Evolutionary conservation across 2,888 invertebrate genomes (phyloP).

Genomic region (Scaptomyza parva): DNA sequence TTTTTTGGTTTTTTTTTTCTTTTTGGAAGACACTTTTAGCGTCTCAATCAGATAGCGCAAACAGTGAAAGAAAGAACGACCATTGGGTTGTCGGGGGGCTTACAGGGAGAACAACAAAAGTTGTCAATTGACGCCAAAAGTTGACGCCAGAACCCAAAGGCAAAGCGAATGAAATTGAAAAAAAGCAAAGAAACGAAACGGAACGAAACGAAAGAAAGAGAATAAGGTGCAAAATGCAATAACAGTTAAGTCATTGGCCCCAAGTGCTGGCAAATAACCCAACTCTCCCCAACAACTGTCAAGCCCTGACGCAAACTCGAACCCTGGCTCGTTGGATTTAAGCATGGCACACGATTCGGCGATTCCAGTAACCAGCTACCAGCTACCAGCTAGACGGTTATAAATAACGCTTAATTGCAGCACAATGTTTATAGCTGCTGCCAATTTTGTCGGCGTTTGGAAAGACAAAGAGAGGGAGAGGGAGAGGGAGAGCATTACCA

Average conservation of each 20-base stretch:
- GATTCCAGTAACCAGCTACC: constrained; percentile 48
- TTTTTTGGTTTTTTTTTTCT: constrained; percentile 1
- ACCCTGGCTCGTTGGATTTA: constrained; percentile 34
- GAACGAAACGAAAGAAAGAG: constrained; percentile 20
- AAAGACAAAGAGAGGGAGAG: not conserved
- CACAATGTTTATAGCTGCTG: constrained; percentile 70
- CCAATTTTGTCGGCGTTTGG: constrained; percentile 65
- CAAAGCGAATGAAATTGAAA: constrained; percentile 42
- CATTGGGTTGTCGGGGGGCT: constrained; percentile 3
- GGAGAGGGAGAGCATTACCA: constrained; percentile 7
- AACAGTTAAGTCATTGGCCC: constrained; percentile 77
- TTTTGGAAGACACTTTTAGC: constrained; percentile 58
- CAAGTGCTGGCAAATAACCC: constrained; percentile 52
- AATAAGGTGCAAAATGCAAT: constrained; percentile 77
- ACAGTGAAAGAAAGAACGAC: constrained; percentile 32
- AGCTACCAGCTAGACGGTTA: constrained; percentile 72
- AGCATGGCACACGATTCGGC: constrained; percentile 35
- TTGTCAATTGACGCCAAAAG: constrained; percentile 80
- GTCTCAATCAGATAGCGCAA: constrained; percentile 74
- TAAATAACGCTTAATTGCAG: constrained; percentile 83
- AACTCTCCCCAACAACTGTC: constrained; percentile 15
- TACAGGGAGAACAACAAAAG: constrained; percentile 61
- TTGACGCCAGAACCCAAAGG: constrained; percentile 64
- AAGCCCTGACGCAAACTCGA: constrained; percentile 31
- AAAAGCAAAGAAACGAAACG: constrained; percentile 6